Evolutionary conservation across 2,113 vertebrate genomes (phyloP).

Genomic region (Amphilophus citrinellus): DNA sequence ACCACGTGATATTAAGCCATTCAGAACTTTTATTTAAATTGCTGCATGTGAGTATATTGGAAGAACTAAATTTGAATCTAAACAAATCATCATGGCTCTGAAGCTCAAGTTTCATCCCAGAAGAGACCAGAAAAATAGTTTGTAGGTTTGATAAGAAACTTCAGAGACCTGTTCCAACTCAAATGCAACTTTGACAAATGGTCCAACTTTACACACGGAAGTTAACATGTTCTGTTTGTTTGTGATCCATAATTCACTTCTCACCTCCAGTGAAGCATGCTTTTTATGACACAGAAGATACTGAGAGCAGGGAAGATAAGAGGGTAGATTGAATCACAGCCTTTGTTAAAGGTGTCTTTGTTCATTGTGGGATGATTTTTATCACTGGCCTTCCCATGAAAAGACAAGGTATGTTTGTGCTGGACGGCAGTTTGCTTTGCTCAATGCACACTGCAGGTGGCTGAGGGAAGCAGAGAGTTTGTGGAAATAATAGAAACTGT

Average conservation of each 20-base stretch:
- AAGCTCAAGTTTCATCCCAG: neutral
- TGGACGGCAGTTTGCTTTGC: constrained; percentile 57
- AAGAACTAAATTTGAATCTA: constrained; percentile 48
- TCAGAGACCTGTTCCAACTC: neutral
- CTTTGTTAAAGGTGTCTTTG: constrained; percentile 76
- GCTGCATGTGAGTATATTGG: neutral
- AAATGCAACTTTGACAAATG: constrained; percentile 9
- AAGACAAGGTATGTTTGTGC: constrained; percentile 73
- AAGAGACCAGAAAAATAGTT: neutral
- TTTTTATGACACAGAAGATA: constrained; percentile 50
- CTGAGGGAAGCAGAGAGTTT: constrained; percentile 35
- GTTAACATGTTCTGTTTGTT: constrained; percentile 34
- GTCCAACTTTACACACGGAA: constrained; percentile 41
- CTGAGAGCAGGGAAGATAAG: constrained; percentile 59
- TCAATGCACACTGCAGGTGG: constrained; percentile 59
- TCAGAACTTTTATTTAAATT: neutral
- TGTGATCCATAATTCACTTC: constrained; percentile 40
- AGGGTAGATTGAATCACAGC: constrained; percentile 67
- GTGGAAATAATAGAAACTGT: constrained; percentile 44
- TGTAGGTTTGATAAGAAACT: neutral
- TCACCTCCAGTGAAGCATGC: constrained; percentile 24
- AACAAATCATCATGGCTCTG: constrained; percentile 16
- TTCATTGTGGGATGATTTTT: constrained; percentile 71
- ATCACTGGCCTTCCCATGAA: constrained; percentile 69
- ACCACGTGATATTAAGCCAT: neutral